Conservation (phyloP, 1,140 invertebrate genomes). For the Meloidogyne exigua region DNA sequence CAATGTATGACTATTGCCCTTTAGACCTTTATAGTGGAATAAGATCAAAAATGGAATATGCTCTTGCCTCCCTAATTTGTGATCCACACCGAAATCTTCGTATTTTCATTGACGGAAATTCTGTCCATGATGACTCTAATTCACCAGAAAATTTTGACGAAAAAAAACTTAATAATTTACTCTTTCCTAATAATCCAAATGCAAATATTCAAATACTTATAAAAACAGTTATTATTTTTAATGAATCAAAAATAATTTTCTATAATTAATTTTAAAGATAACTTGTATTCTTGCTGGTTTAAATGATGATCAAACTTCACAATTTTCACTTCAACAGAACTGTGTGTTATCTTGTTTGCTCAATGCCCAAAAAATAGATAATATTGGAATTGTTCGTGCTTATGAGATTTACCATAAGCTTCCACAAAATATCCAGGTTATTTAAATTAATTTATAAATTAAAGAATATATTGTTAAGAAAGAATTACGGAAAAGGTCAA, state of each 20-base stretch:
- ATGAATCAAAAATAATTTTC: background rate
- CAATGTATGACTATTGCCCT: slow-evolving; percentile 63
- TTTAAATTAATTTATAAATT: background rate
- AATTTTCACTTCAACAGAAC: slow-evolving; percentile 40
- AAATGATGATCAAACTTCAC: slow-evolving; percentile 23
- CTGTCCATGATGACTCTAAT: slow-evolving; percentile 45
- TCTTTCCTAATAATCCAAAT: background rate
- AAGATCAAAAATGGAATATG: slow-evolving; percentile 47
- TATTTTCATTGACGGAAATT: slow-evolving; percentile 57
- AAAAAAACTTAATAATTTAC: background rate
- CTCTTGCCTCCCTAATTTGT: slow-evolving; percentile 47
- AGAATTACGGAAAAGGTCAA: slow-evolving; percentile 41
- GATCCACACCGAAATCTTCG: slow-evolving; percentile 60
- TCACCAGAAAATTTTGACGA: slow-evolving; percentile 12
- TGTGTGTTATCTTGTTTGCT: slow-evolving; percentile 41
- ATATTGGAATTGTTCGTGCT: slow-evolving; percentile 55
- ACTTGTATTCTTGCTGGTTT: slow-evolving; percentile 48
- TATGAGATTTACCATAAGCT: slow-evolving; percentile 48
- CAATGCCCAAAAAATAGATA: slow-evolving; percentile 46
- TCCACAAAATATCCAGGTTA: slow-evolving; percentile 40
- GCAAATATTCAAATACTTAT: slow-evolving; percentile 11
- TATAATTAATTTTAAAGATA: slow-evolving; percentile 17
- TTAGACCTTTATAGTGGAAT: slow-evolving; percentile 58
- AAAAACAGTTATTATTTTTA: background rate
- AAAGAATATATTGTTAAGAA: background rate